Conservation (phyloP, 2,888 invertebrate genomes). For the Erannis defoliaria region DNA sequence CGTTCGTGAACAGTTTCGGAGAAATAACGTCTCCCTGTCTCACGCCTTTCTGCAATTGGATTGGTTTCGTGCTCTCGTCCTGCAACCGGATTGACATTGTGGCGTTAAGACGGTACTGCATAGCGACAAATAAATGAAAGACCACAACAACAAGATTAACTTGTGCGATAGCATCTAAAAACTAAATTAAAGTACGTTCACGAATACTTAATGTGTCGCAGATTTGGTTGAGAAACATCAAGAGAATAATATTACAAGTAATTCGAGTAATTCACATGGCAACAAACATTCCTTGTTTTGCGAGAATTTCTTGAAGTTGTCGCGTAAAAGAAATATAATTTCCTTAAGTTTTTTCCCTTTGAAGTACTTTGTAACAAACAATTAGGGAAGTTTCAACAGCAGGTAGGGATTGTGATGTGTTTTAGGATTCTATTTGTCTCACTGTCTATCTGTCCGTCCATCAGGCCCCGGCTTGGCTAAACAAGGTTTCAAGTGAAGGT, state of each 20-base stretch:
- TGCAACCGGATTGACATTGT: too few species aligned
- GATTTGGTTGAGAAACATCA: not conserved
- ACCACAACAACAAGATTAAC: not conserved
- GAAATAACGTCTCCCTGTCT: too few species aligned
- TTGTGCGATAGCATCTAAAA: not conserved
- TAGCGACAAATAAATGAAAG: too few species aligned
- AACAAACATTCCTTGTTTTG: conserved; percentile 23
- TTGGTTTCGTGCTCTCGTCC: too few species aligned
- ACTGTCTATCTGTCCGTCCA: too few species aligned
- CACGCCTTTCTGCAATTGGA: too few species aligned
- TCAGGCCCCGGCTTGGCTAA: too few species aligned
- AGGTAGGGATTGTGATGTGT: conserved; percentile 8
- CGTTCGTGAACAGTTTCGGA: too few species aligned
- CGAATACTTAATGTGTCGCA: not conserved
- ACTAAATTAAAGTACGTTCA: conserved; percentile 3
- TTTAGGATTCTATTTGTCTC: conserved; percentile 11
- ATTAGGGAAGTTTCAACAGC: conserved; percentile 25
- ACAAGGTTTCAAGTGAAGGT: too few species aligned
- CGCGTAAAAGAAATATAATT: conserved; percentile 30
- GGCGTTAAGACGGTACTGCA: too few species aligned
- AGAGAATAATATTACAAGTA: conserved; percentile 24
- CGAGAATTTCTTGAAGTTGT: conserved; percentile 9
- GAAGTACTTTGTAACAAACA: conserved; percentile 31
- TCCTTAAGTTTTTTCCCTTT: conserved; percentile 22
- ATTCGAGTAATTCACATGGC: conserved; percentile 29